These are phyloP conservation scores for Agapetus fuscipes DNA, from an alignment of 2,888 invertebrate genomes.

Conservation along the genomic window DNA sequence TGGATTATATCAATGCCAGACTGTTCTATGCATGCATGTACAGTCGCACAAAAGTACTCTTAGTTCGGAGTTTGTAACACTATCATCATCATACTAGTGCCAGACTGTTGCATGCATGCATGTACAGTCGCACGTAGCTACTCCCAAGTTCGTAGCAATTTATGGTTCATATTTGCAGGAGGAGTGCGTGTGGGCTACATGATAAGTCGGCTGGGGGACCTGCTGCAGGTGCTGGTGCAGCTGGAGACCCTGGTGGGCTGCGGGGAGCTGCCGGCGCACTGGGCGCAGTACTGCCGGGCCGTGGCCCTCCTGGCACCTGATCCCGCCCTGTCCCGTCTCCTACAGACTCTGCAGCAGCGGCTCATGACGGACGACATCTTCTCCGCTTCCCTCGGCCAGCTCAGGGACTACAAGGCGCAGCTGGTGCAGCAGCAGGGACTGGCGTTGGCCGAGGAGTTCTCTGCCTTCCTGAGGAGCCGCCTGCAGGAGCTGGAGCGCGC, in stretches of 20 bases:
- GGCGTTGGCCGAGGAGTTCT: conserved; percentile 51
- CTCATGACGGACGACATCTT: conserved; percentile 63
- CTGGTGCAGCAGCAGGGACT: conserved; percentile 39
- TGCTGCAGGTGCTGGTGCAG: conserved; percentile 54
- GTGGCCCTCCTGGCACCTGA: conserved; percentile 59
- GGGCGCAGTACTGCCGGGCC: conserved; percentile 68
- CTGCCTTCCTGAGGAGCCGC: conserved; percentile 53
- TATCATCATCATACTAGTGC: too few relatives aligned
- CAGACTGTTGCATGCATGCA: too few relatives aligned
- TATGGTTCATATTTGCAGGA: too few relatives aligned
- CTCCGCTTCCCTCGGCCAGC: conserved; percentile 42
- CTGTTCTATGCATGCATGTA: too few relatives aligned
- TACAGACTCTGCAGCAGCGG: conserved; percentile 58
- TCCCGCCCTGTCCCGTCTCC: conserved; percentile 58
- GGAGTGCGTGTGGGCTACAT: conserved; percentile 40
- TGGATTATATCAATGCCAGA: too few relatives aligned
- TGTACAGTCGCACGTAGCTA: too few relatives aligned
- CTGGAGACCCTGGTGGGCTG: conserved; percentile 57
- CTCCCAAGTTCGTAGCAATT: too few relatives aligned
- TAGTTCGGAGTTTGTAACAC: too few relatives aligned
- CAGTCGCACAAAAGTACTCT: too few relatives aligned
- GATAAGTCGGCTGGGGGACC: conserved; percentile 51
- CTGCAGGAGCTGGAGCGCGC: conserved; percentile 52
- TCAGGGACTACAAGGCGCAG: conserved; percentile 35
- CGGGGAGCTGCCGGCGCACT: conserved; percentile 53